Evolutionary conservation across 2,113 vertebrate species (phyloP).

Genomic region (Heterocephalus glaber): DNA sequence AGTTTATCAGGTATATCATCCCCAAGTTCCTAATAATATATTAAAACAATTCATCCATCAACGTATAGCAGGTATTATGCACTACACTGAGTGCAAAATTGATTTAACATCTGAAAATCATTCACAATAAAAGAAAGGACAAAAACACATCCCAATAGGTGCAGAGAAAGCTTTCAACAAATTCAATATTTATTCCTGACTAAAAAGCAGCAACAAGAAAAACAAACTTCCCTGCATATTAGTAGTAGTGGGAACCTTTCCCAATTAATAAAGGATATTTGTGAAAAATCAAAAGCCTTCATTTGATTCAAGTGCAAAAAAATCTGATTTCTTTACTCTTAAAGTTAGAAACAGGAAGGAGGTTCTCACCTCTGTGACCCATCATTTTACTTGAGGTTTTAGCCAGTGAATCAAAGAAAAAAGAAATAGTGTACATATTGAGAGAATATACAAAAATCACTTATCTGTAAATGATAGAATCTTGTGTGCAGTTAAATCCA

Average conservation of each 20-base stretch:
- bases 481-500: neutral
- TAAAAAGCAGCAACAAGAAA: no score
- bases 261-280: neutral
- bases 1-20: neutral
- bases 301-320: neutral
- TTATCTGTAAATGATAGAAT: neutral
- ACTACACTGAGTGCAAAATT: neutral
- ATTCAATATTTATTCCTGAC: neutral
- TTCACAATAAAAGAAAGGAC: neutral
- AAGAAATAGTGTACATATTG: neutral
- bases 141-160: neutral
- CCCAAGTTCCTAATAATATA: neutral
- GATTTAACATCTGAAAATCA: neutral
- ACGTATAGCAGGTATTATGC: neutral
- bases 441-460: neutral
- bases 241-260: neutral
- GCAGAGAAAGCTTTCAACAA: neutral
- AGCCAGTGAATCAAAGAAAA: neutral
- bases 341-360: neutral
- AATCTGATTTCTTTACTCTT: neutral
- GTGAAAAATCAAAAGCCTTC: neutral
- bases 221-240: neutral
- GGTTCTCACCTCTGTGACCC: neutral
- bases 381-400: neutral
- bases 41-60: neutral